Evolutionary conservation across 2,888 invertebrate species (phyloP), one percentile per base, ranked within the genome.

Genomic region (Macrosiphum euphorbiae): DNA sequence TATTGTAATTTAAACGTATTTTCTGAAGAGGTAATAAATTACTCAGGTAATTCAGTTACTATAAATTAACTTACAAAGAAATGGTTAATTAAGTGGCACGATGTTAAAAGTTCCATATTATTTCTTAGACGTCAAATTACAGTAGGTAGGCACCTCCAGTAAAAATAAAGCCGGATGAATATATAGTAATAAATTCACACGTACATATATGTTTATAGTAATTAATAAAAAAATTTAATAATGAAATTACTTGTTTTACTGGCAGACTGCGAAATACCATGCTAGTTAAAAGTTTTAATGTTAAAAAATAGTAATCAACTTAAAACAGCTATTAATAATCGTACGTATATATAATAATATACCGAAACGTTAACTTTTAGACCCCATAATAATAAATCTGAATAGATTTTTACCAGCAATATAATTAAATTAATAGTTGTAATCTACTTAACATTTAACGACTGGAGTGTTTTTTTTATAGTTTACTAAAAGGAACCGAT

Each of bases 51-150:
- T 41, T 8, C 35, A 35, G 78, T 78, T 20, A 35, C 52, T 55
- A 84, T 91, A 84, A 91, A 91, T 91, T 91, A 84, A 55, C 55
- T 55, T 55, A 28, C 84, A 44, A 84, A 91, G 52, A 91, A 85
- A 91, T 20, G 52, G 84, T 44, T 41, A 84, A 84, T 91, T 78
- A 41, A 91, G 52, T 55, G 55, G n/a, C 52, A 55, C 5, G 28
- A 20, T 24, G 24, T 78, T 78, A 35, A 52, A 52, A 50, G 87
- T 87, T 50, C 20, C 44, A 24, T 52, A 7, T 87, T 87, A 35
- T 78, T 78, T 78, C 78, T 78, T 2, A 35, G 20, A 78, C 35
- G 26, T 35, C 78, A 78, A 78, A 78, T 78, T 78, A 78, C 35
- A 78, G 78, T 35, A 20, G 20, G 58, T 26, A 8, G 8, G 2